Base-by-base conservation (phyloP, 1,140 invertebrate genomes). In the Whitmania pigra region DNA sequence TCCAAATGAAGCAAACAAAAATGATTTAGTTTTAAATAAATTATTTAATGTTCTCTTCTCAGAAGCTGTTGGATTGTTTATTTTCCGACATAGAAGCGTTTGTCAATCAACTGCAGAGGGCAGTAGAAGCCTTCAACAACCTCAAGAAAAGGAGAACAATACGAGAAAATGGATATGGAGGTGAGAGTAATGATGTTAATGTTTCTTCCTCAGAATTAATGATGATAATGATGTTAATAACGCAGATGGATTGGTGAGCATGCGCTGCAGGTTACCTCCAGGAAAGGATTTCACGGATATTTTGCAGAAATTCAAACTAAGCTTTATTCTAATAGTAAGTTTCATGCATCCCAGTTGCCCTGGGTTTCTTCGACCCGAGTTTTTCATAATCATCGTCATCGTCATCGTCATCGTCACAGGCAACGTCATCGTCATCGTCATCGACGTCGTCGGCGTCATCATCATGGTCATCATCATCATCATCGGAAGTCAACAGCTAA, bases 1-100 rank as follows among this genome's bases (percentile, higher is more conserved):
- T 49, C 5, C 9, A 15, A 17, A 49, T 43, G 40, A 49, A 49
- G 43, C 2, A 49, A 49, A 17, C 11, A 49, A 49, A 49, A 49
- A 49, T 49, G 43, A 5, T 49, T 49, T 49, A 17, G 9, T 49
- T 36, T 36, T 36, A 36, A 36, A 36, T 2, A 49, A 49, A 11
- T 15, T 49, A 13, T 11, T 63, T 1, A 25, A 31, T 25, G 11
- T n/a, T 63, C 11, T 63, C 57, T 71, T 78, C 78, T 22, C 77
- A 82, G 80, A 79, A 89, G 57, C 88, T 93, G 72, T 80, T 96
- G 63, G 96, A 96, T 81, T 90, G 92, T 77, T 99, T 95, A 80
- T 99, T 99, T 82, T 96, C 99, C 83, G 96, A 99, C 80, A 98
- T 99, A 75, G 96, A 99, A 82, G 92, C 94, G 80, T 99, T 99